Conservation (phyloP, 2,888 invertebrate genomes). For the Gasteruption jaculator region DNA sequence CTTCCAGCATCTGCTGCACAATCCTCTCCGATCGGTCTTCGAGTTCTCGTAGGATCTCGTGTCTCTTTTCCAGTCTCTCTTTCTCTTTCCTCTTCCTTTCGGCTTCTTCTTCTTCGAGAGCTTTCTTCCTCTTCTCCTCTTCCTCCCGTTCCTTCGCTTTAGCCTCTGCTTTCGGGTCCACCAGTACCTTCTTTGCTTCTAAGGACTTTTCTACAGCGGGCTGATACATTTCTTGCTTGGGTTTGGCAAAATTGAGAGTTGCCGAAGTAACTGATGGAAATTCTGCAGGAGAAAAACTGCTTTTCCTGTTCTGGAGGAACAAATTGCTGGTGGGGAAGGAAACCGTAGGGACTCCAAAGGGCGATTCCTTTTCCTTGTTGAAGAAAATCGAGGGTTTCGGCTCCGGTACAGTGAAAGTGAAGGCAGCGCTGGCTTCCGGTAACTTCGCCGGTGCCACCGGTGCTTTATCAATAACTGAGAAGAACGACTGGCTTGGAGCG, state of each 20-base stretch:
- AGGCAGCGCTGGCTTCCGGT: too few species aligned
- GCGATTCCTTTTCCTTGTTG: too few species aligned
- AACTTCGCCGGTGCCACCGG: too few species aligned
- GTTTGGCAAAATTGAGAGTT: conserved; percentile 1
- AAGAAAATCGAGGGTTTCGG: too few species aligned
- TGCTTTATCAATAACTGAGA: too few species aligned
- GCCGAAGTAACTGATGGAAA: not conserved
- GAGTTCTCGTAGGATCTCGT: conserved; percentile 19
- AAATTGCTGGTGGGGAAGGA: too few species aligned
- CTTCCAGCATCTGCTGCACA: conserved; percentile 28
- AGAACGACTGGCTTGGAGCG: too few species aligned
- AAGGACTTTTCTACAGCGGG: not conserved
- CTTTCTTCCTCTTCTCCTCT: conserved; percentile 13
- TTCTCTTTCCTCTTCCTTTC: conserved; percentile 18
- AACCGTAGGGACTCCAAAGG: too few species aligned
- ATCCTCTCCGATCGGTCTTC: conserved; percentile 31
- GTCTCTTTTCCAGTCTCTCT: conserved; percentile 21
- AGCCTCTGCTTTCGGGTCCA: conserved; percentile 8
- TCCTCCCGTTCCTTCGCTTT: conserved; percentile 4
- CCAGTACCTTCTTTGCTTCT: not conserved
- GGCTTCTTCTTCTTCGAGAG: conserved; percentile 22
- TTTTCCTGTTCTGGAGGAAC: too few species aligned
- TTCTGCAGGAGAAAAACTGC: too few species aligned
- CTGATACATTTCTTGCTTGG: not conserved
- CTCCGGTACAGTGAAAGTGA: too few species aligned